Conservation (phyloP, 1,140 invertebrate species). For the Atta texana region DNA sequence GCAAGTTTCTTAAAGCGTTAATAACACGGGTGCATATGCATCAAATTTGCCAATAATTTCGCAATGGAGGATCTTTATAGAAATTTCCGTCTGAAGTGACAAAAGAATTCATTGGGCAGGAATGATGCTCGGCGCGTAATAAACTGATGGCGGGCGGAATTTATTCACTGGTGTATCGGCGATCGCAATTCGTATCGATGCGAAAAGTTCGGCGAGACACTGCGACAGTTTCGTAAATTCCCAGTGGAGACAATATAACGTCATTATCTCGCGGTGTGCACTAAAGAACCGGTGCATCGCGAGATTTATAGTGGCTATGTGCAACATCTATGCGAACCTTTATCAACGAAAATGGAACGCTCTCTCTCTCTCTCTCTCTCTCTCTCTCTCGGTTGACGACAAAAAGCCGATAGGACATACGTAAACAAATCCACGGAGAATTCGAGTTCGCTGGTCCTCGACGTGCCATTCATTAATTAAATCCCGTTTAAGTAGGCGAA, state of each 20-base stretch:
- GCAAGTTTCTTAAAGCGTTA: conserved; percentile 60
- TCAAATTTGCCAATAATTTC: conserved; percentile 47
- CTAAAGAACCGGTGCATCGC: conserved; percentile 21
- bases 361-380: neutral
- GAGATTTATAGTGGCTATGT: conserved; percentile 33
- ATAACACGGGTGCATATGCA: conserved; percentile 53
- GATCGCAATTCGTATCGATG: conserved; percentile 38
- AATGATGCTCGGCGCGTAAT: conserved; percentile 44
- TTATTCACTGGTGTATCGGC: conserved; percentile 20
- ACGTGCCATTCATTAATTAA: conserved; percentile 62
- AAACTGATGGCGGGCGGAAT: conserved; percentile 30
- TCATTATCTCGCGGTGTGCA: conserved; percentile 41
- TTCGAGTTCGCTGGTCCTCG: conserved; percentile 31
- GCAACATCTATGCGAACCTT: conserved; percentile 31
- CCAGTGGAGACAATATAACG: conserved; percentile 26
- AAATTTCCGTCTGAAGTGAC: conserved; percentile 48
- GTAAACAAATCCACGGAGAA: conserved; percentile 54
- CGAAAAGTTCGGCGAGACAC: conserved; percentile 39
- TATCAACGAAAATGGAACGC: conserved; percentile 27
- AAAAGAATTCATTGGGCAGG: conserved; percentile 48
- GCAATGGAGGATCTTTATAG: conserved; percentile 39
- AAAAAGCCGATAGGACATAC: conserved; percentile 54
- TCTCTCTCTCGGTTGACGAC: conserved; percentile 5
- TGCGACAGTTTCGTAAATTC: conserved; percentile 46
- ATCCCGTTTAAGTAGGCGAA: conserved; percentile 51